phyloP scores from a whole-genome alignment of 2,888 invertebrate genomes.

The Pollenia labialis region DNA sequence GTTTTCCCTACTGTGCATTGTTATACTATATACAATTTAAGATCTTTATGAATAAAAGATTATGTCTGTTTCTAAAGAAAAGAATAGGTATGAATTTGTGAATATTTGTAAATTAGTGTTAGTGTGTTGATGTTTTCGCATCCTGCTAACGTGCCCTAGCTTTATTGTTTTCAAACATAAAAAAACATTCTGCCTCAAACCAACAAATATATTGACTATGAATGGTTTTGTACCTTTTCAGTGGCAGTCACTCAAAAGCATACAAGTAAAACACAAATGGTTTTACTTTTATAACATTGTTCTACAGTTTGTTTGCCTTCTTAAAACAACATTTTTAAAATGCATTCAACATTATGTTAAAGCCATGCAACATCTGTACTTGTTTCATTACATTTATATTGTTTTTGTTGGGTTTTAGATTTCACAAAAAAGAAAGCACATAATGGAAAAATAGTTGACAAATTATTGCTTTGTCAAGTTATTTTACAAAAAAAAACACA shows the following conservation, averaged over 20 bases:
- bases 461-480: conserved; percentile 58
- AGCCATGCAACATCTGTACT: background rate
- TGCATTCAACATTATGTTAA: conserved; percentile 8
- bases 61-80: background rate
- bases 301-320: conserved; percentile 13
- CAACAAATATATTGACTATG: background rate
- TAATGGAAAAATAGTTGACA: conserved; percentile 24
- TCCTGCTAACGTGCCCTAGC: background rate
- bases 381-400: conserved; percentile 1
- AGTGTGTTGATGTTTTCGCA: background rate
- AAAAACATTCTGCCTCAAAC: background rate
- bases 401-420: background rate
- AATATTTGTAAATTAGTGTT: background rate
- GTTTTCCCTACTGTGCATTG: too few relatives aligned
- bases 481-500: background rate
- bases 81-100: background rate
- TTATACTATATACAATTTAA: conserved; percentile 9
- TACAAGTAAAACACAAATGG: too few relatives aligned
- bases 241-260: background rate
- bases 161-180: background rate
- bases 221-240: background rate
- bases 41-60: conserved; percentile 68
- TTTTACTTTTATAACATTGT: background rate
- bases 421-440: background rate
- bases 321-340: conserved; percentile 27